Evolutionary conservation across 2,113 vertebrate species (phyloP).

Genomic region (Calidris pugnax): DNA sequence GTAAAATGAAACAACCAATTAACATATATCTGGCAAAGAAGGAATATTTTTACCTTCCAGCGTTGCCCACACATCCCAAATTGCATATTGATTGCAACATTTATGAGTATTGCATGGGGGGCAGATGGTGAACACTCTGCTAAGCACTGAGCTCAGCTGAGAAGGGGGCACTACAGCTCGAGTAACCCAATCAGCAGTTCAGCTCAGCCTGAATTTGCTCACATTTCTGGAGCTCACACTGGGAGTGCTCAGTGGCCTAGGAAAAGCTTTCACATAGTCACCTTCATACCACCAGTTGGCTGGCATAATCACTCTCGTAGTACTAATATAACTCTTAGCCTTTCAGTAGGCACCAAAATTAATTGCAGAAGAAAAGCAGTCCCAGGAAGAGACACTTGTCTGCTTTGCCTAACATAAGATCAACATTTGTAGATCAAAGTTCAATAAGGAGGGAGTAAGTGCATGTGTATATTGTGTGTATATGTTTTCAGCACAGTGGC

Average conservation of each 20-base stretch:
- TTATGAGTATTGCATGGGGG: neutral
- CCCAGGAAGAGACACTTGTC: neutral
- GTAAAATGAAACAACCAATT: slow-evolving; percentile 39
- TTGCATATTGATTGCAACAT: slow-evolving; percentile 2
- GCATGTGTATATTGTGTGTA: rapidly evolving
- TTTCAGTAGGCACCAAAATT: neutral
- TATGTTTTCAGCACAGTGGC: neutral
- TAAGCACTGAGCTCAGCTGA: neutral
- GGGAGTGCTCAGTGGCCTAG: neutral
- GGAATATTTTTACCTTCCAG: slow-evolving; percentile 20
- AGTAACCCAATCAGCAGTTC: neutral
- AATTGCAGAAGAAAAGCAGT: neutral
- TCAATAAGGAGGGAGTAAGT: neutral
- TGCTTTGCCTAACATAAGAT: neutral
- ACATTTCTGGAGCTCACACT: neutral
- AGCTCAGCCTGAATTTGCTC: neutral
- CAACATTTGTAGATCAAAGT: neutral
- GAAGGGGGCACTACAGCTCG: neutral
- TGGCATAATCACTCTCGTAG: neutral
- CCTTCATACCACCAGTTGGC: neutral
- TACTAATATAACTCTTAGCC: neutral
- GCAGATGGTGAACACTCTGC: neutral
- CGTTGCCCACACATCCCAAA: slow-evolving; percentile 24
- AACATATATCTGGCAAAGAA: slow-evolving; percentile 12
- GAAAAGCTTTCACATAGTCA: neutral